Evolutionary conservation across 2,797 vertebrate species (phyloP).

Genomic region (Melanotaenia boesemani): DNA sequence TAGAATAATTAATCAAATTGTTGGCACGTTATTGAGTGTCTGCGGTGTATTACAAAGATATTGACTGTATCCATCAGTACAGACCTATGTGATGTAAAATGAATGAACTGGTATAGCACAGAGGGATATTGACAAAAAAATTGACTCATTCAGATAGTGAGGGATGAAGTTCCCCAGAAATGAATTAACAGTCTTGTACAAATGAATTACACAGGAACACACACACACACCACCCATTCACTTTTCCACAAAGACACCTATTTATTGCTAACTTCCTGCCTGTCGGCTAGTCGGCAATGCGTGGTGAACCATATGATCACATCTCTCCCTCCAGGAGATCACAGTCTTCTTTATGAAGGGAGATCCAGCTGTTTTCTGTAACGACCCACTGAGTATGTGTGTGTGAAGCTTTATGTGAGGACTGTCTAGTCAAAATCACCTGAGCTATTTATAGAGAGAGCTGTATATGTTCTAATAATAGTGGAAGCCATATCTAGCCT

Average conservation of each 20-base stretch:
- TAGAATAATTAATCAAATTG: conserved; percentile 29
- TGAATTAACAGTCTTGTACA: conserved; percentile 18
- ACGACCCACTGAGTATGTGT: conserved; percentile 3
- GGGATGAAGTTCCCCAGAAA: conserved; percentile 49
- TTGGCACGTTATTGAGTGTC: conserved; percentile 37
- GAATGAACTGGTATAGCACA: conserved; percentile 45
- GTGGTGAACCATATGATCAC: conserved; percentile 1
- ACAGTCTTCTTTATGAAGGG: conserved; percentile 5
- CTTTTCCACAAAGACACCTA: conserved; percentile 23
- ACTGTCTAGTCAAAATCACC: conserved; percentile 46
- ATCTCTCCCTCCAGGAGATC: conserved; percentile 16
- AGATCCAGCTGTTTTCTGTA: conserved; percentile 13
- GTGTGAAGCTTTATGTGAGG: conserved; percentile 18
- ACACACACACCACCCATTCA: conserved; percentile 6
- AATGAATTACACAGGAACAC: not conserved
- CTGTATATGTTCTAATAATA: conserved; percentile 46
- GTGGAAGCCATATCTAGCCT: conserved; percentile 38
- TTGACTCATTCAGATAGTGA: conserved; percentile 47
- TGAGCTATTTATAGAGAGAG: conserved; percentile 53
- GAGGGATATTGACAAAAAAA: conserved; percentile 57
- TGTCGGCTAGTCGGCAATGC: conserved; percentile 21
- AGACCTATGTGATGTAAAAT: conserved; percentile 55
- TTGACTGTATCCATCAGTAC: conserved; percentile 58
- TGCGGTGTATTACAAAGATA: conserved; percentile 39
- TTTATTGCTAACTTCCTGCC: conserved; percentile 41